These are phyloP conservation scores for Drosophila subpulchrella DNA, from an alignment of 1,140 invertebrate genomes.

Conservation along the genomic window DNA sequence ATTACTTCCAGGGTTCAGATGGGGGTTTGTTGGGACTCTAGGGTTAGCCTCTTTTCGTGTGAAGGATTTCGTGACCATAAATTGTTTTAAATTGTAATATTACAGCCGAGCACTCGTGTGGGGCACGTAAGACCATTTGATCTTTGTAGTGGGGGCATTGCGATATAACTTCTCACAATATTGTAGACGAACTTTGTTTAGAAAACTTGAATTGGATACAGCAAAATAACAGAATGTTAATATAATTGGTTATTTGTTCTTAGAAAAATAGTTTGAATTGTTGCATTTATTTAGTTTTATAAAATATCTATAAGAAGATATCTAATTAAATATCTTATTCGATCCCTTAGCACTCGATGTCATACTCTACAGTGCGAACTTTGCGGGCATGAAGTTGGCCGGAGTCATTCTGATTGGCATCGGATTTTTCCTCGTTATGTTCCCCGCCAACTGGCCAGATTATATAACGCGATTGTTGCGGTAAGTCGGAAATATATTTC, in stretches of 20 bases:
- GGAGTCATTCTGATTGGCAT: slow-evolving; percentile 95
- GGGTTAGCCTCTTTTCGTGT: slow-evolving; percentile 1
- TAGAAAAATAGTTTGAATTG: too few species aligned
- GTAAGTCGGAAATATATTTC: slow-evolving; percentile 85
- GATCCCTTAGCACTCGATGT: slow-evolving; percentile 91
- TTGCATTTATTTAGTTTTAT: too few species aligned
- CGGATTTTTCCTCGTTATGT: slow-evolving; percentile 96
- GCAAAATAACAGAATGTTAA: too few species aligned
- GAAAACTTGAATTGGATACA: too few species aligned
- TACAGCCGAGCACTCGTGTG: slow-evolving; percentile 35
- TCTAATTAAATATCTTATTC: background rate
- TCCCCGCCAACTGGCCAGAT: slow-evolving; percentile 97
- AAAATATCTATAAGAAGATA: background rate
- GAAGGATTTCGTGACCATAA: slow-evolving; percentile 55
- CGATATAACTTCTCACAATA: slow-evolving; percentile 4
- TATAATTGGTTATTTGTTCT: background rate
- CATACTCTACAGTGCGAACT: slow-evolving; percentile 92
- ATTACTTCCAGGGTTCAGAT: background rate
- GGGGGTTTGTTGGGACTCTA: background rate
- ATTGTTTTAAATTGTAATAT: slow-evolving; percentile 63
- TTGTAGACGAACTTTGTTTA: background rate
- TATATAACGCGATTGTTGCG: slow-evolving; percentile 95
- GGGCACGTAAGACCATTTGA: slow-evolving; percentile 18
- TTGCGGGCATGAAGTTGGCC: slow-evolving; percentile 97
- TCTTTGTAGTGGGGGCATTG: slow-evolving; percentile 14